A percentile compares a stretch with the other conserved stretches of the same genome.
Evolutionary conservation across 2,888 invertebrate species (phyloP).

Genomic region (Sminthurides aquaticus): DNA sequence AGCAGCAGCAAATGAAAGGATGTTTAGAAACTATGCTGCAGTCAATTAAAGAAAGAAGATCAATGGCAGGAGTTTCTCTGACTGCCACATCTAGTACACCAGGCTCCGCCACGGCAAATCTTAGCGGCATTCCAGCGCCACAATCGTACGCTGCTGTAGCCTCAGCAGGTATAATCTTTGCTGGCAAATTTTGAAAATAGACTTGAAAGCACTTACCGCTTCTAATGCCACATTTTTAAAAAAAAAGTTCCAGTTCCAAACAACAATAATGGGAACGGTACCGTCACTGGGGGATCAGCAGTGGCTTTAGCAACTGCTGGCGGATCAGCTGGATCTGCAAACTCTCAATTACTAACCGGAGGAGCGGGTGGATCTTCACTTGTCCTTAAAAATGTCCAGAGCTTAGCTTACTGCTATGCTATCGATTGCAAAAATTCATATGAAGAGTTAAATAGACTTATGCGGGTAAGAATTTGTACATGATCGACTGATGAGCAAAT

Average conservation of each 20-base stretch:
- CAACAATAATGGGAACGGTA: constrained; percentile 13
- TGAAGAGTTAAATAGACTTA: constrained; percentile 73
- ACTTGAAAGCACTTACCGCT: too few species aligned
- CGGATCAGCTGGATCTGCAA: constrained; percentile 15
- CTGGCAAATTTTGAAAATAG: too few species aligned
- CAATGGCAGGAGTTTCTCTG: constrained; percentile 38
- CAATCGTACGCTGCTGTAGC: constrained; percentile 38
- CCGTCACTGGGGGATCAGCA: constrained; percentile 9
- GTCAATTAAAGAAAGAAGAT: constrained; percentile 42
- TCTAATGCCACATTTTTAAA: not conserved
- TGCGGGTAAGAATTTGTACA: constrained; percentile 47
- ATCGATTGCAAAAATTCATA: constrained; percentile 89
- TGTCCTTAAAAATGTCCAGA: constrained; percentile 59
- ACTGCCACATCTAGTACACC: constrained; percentile 17
- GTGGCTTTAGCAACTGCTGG: constrained; percentile 3
- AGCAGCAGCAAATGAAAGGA: constrained; percentile 81
- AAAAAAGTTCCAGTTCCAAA: too few species aligned
- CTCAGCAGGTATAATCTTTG: constrained; percentile 24
- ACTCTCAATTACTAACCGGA: constrained; percentile 44
- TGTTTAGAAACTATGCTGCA: constrained; percentile 56
- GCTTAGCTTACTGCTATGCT: constrained; percentile 89
- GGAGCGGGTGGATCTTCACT: constrained; percentile 44
- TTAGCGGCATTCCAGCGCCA: constrained; percentile 19
- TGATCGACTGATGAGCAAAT: not conserved
- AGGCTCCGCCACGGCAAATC: constrained; percentile 1